Percentiles rank a stretch among this genome's conserved stretches.
phyloP scores from a whole-genome alignment of 2,113 vertebrate species.

The Pogonocichla stellata region DNA sequence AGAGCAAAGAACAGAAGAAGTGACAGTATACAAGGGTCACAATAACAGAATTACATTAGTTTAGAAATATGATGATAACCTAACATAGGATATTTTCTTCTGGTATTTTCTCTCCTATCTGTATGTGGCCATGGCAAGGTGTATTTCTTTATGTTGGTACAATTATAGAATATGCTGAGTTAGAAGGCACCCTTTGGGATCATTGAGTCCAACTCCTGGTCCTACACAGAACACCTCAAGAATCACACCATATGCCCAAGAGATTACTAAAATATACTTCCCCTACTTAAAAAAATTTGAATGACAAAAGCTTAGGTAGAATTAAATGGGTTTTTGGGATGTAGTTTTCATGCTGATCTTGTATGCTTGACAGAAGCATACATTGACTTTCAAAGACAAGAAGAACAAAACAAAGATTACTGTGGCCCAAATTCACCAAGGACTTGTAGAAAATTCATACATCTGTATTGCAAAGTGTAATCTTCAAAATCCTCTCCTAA shows the following conservation, averaged over 20 bases:
- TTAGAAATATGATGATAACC: not conserved
- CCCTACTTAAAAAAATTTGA: not conserved
- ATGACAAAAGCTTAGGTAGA: not conserved
- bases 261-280: not conserved
- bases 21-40: not conserved
- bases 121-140: not conserved
- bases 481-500: not conserved
- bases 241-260: not conserved
- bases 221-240: not conserved
- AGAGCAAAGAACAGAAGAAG: not conserved
- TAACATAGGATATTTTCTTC: not conserved
- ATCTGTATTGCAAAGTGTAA: not conserved
- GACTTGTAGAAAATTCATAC: not conserved
- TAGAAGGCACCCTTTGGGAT: fast-evolving
- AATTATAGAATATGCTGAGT: not conserved
- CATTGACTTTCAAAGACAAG: not conserved
- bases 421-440: not conserved
- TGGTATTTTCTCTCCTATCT: not conserved
- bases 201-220: not conserved
- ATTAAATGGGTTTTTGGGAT: not conserved
- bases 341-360: not conserved
- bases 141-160: not conserved
- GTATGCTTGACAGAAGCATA: not conserved
- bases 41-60: not conserved
- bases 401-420: not conserved